A percentile compares a stretch with the other conserved stretches of the same genome.
phyloP scores from a whole-genome alignment of 37 sponge, comb jelly and placozoan genomes.

The Hexactinellida sp. region DNA sequence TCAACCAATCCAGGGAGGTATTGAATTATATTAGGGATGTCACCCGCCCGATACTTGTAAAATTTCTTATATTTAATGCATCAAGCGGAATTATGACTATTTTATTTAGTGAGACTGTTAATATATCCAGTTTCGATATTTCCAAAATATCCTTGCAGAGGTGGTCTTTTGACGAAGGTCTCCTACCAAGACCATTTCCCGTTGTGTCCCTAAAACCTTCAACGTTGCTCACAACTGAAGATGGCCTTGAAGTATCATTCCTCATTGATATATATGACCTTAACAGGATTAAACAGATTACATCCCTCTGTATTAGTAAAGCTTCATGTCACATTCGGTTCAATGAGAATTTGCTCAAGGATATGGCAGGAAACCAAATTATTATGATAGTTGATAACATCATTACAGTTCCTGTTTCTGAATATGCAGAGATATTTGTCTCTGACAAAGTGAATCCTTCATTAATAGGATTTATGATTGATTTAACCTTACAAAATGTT shows the following conservation, averaged over 20 bases:
- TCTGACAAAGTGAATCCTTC: slow-evolving; percentile 34
- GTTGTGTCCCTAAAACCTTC: background rate
- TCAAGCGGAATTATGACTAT: slow-evolving; percentile 35
- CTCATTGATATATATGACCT: slow-evolving; percentile 44
- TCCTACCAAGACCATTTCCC: background rate
- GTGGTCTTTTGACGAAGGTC: background rate
- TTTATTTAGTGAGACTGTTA: slow-evolving; percentile 64
- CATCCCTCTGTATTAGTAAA: background rate
- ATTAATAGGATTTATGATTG: slow-evolving; percentile 36
- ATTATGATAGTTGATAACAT: background rate
- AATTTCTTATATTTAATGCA: slow-evolving; percentile 44
- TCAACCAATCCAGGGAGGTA: slow-evolving; percentile 25
- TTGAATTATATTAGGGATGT: slow-evolving; percentile 30
- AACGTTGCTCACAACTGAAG: background rate
- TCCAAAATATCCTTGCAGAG: slow-evolving; percentile 38
- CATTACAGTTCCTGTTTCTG: slow-evolving; percentile 16
- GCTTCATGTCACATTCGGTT: slow-evolving; percentile 47
- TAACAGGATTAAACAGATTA: slow-evolving; percentile 42
- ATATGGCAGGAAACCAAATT: slow-evolving; percentile 68
- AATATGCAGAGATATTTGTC: slow-evolving; percentile 24
- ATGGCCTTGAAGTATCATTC: slow-evolving; percentile 18
- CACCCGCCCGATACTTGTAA: slow-evolving; percentile 26
- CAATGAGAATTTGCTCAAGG: slow-evolving; percentile 31
- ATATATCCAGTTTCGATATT: slow-evolving; percentile 47
- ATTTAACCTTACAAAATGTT: slow-evolving; percentile 60